Evolutionary conservation across 2,797 vertebrate species (phyloP).

Genomic region (Poecilia gillii): DNA sequence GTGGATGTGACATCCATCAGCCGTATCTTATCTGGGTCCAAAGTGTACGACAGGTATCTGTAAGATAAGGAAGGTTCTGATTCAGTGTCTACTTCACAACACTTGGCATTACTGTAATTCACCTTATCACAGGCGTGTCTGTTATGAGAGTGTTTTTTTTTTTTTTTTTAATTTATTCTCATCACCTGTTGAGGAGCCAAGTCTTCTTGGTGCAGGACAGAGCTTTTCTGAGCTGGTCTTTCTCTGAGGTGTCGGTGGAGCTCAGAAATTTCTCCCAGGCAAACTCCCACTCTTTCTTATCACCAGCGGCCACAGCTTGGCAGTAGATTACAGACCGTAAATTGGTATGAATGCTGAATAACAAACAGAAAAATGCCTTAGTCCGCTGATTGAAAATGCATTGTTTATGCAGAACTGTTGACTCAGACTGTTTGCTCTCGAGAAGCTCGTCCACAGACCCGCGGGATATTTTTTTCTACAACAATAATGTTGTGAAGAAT

Average conservation of each 20-base stretch:
- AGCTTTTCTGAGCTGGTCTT: slow-evolving; percentile 81
- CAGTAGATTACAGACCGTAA: slow-evolving; percentile 89
- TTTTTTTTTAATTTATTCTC: neutral
- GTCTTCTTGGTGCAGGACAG: slow-evolving; percentile 86
- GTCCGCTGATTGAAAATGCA: neutral
- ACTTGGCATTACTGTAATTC: neutral
- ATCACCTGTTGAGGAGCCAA: slow-evolving; percentile 92
- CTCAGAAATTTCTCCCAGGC: slow-evolving; percentile 79
- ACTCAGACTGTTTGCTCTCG: neutral
- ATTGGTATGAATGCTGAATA: slow-evolving; percentile 82
- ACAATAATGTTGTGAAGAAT: neutral
- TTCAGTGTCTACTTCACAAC: neutral
- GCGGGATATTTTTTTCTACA: neutral
- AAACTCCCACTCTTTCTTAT: slow-evolving; percentile 86
- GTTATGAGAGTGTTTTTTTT: too few species aligned
- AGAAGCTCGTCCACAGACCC: neutral
- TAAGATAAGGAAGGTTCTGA: slow-evolving; percentile 35
- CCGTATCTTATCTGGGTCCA: slow-evolving; percentile 84
- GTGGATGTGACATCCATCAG: slow-evolving; percentile 82
- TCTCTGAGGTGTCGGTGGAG: slow-evolving; percentile 76
- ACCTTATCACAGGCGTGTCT: neutral
- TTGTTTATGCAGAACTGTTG: neutral
- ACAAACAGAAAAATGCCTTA: slow-evolving; percentile 24
- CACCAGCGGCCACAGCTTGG: slow-evolving; percentile 84
- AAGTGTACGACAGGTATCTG: slow-evolving; percentile 89